Percentiles rank a stretch among this genome's conserved stretches.
phyloP scores from a whole-genome alignment of 2,797 vertebrate genomes.

The Cottoperca gobio region DNA sequence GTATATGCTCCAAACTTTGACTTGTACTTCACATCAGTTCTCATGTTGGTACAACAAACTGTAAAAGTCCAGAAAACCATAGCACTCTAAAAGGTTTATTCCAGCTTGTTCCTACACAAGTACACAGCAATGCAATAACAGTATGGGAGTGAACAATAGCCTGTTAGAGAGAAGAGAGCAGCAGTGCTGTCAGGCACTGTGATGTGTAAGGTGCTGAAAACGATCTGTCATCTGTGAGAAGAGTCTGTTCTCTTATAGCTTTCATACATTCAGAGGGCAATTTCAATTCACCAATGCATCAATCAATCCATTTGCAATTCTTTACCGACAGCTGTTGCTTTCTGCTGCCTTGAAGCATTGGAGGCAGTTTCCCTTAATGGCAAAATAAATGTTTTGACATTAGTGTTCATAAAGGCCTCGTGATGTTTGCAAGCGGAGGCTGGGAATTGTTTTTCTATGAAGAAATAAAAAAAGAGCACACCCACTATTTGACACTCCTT shows the following conservation, averaged over 20 bases:
- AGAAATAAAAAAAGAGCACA: conserved; percentile 11
- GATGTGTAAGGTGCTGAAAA: conserved; percentile 23
- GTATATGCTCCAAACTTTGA: not conserved
- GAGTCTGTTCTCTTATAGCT: conserved; percentile 32
- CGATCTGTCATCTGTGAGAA: conserved; percentile 35
- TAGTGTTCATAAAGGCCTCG: not conserved
- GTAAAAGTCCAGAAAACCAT: not conserved
- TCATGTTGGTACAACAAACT: not conserved
- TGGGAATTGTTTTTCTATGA: not conserved
- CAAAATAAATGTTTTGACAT: conserved; percentile 45
- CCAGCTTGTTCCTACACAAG: not conserved
- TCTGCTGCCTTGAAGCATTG: not conserved
- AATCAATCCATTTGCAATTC: conserved; percentile 38
- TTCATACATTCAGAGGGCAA: conserved; percentile 22
- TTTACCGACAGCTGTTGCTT: not conserved
- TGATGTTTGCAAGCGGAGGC: conserved; percentile 14
- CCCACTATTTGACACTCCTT: conserved; percentile 4
- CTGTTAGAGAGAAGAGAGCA: not conserved
- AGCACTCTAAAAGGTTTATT: not conserved
- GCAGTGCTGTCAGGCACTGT: conserved; percentile 1
- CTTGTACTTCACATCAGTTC: not conserved
- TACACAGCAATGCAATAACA: not conserved
- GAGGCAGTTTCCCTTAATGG: conserved; percentile 11
- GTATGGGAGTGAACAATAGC: not conserved
- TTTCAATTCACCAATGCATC: conserved; percentile 47